Evolutionary conservation across 2,113 vertebrate species (phyloP), one percentile per base, ranked within the genome.

Genomic region (Stegastes partitus): DNA sequence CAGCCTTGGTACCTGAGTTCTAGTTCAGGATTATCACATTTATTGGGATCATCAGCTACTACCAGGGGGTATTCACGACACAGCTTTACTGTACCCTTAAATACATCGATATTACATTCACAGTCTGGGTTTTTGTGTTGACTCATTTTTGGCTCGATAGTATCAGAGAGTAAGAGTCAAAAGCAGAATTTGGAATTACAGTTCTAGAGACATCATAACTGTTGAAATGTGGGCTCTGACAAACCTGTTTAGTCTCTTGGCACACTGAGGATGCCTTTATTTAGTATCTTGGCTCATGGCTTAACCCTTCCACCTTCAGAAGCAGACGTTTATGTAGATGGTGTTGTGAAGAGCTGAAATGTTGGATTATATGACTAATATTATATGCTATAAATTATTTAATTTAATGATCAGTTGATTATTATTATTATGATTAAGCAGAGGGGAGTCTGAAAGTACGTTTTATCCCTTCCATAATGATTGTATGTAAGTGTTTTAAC

Each of bases 331-430:
- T 81, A 58, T 84, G 15, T 47, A 42, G 74, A 78, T 63, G 73
- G 69, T 63, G 19, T 68, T 44, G 49, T 12, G 55, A 63, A 81
- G 68, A 79, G 70, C 25, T 31, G 37, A 81, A 53, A 71, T 68
- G 58, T 77, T 73, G 80, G 81, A 68, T 84, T 70, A 55, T 77
- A 63, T 73, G 71, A 72, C 58, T 69, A 74, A 55, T 82, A 90
- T 87, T 88, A 91, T 87, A 87, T 88, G 31, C 50, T 70, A 76
- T 84, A 91, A 88, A 83, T 92, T 87, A 92, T 92, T 92, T 92
- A 68, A 89, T 82, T 86, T 82, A 87, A 89, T 47, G 5, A 47
- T 77, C 78, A 79, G 79, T 67, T 28, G 16, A 39, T 81, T 16
- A 64, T 66, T 63, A 34, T 65, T 12, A 42, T 56, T 51, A 58